Conservation (phyloP, 2,113 vertebrate species). For the Condylura cristata region DNA sequence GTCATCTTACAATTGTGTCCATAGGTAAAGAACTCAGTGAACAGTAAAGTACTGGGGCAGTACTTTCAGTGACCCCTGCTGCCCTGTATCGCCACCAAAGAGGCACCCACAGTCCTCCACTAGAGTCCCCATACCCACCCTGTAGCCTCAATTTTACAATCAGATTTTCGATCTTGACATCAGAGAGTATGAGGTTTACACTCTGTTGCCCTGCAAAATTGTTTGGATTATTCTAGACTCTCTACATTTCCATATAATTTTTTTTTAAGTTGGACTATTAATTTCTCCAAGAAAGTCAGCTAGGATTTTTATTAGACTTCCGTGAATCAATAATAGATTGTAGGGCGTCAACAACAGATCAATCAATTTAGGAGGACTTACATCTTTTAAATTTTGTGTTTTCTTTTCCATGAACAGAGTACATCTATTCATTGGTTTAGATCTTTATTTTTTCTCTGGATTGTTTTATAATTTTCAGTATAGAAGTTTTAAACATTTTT, state of each 20-base stretch:
- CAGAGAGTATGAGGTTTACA: background rate
- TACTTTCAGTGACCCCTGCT: too few species aligned
- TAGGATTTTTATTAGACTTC: background rate
- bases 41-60: too few species aligned
- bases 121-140: too few species aligned
- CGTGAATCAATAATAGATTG: too few species aligned
- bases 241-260: background rate
- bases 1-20: too few species aligned
- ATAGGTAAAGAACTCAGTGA: too few species aligned
- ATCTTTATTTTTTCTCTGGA: background rate
- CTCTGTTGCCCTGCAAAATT: background rate
- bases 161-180: background rate
- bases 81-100: too few species aligned
- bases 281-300: background rate
- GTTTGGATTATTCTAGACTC: background rate
- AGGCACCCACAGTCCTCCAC: too few species aligned
- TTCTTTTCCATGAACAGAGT: background rate
- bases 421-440: background rate
- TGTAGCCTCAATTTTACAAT: too few species aligned
- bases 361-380: background rate
- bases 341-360: background rate
- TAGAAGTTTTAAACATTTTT: background rate
- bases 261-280: background rate
- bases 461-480: background rate
- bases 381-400: background rate